Base-by-base conservation (phyloP, 2,888 invertebrate genomes). In the Micoletzkya japonica region DNA sequence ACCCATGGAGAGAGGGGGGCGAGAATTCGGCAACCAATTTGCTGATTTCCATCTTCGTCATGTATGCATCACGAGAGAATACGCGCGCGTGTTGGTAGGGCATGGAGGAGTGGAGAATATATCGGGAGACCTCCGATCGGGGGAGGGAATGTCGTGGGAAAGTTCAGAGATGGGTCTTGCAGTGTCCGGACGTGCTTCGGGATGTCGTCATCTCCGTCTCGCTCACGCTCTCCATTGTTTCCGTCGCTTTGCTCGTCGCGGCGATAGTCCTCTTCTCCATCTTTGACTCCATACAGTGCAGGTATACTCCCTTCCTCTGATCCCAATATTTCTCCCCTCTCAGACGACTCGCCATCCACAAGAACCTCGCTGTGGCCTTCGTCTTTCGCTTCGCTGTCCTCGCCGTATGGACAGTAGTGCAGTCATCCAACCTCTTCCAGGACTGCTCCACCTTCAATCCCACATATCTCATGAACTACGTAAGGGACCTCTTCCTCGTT, bases 361-460 rank as follows among this genome's bases (percentile, higher is more conserved):
- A 87, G 76, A 86, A 88, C 73, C 82, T 88, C 58, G 87, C 87
- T 6, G 77, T 86, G 1, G 87, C 88, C 14, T 88, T 88, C 82
- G 87, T 88, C 30, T 81, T 88, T 56, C 86, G 88, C 24, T 88
- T 86, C 73, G 77, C 87, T 32, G 79, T 87, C 4, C 77, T 86
- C 14, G 83, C 85, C 6, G 71, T 85, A 14, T 85, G 85, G 85
- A 85, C 81, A 10, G 75, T 83, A 10, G 77, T 78, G 2, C 79
- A 82, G 58, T 76, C 79, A 7, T 75, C 80, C 24, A 80, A 82
- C 67, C 66, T 76, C 20, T 85, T 85, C 70, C 75, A 82, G 63
- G 85, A 85, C 71, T 85, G 85, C 72, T 72, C 80, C 7, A 67
- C 74, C 10, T 85, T 80, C 72, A 72, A 73, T 56, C 81, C 82